A percentile compares a stretch with the other conserved stretches of the same genome.
Conservation (phyloP, 2,113 vertebrate genomes). For the Carettochelys insculpta region DNA sequence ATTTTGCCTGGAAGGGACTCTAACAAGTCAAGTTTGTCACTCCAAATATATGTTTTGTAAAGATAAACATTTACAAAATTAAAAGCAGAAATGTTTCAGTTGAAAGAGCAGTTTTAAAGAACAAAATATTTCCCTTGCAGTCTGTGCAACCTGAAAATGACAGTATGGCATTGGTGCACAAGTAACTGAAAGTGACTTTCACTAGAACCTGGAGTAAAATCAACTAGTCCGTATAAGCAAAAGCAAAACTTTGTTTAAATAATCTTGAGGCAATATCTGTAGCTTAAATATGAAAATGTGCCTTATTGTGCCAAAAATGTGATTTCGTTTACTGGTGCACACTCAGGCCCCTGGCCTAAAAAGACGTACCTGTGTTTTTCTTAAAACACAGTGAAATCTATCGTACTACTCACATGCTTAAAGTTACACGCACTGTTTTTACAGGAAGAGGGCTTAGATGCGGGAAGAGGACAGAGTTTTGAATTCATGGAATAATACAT, state of each 20-base stretch:
- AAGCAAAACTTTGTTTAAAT: not conserved
- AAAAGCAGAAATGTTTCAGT: slow-evolving; percentile 62
- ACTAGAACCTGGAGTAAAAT: slow-evolving; percentile 35
- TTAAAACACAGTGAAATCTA: not conserved
- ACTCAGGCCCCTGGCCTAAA: not conserved
- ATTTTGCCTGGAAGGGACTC: slow-evolving; percentile 20
- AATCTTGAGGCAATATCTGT: not conserved
- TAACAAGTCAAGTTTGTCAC: slow-evolving; percentile 57
- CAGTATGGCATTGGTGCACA: slow-evolving; percentile 38
- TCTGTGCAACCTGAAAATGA: slow-evolving; percentile 53
- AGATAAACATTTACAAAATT: slow-evolving; percentile 53
- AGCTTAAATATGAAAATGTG: not conserved
- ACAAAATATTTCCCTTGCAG: slow-evolving; percentile 69
- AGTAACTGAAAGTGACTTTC: slow-evolving; percentile 53
- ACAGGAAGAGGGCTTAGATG: fast-evolving
- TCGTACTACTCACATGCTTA: not conserved
- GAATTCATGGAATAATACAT: fast-evolving
- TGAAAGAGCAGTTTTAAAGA: slow-evolving; percentile 44
- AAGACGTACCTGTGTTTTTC: not conserved
- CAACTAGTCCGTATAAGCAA: slow-evolving; percentile 18
- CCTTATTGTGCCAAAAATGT: not conserved
- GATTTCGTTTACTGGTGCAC: not conserved
- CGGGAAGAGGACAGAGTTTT: not conserved
- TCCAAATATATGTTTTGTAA: slow-evolving; percentile 63
- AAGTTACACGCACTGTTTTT: not conserved